Base-by-base conservation (phyloP, 2,888 invertebrate species). In the Drosophila yooni region DNA sequence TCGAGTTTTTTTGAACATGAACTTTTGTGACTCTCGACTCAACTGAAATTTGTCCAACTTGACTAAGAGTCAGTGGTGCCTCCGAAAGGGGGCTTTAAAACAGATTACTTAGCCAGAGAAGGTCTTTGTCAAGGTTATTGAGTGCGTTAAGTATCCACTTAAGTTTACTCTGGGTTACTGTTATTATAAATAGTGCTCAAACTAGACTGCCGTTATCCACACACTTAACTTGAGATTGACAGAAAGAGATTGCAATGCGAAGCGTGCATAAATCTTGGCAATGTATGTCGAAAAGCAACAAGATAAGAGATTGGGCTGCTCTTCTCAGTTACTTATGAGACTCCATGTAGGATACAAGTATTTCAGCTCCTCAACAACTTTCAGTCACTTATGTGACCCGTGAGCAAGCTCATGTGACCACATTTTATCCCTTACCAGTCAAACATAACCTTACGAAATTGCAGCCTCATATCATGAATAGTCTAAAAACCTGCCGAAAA, bases 31-130 rank as follows among this genome's bases (percentile, higher is more conserved):
- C 34, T 53, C 54, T 54, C 54, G 63, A 63, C 76, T 38, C 48
- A 34, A 34, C 70, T 43, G 36, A 25, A 21, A 54, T 60, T 40
- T 60, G 75, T 60, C 51, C 29, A 75, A 65, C 70, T 50, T 53
- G 59, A 51, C 56, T 29, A 18, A 1, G 0, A 40, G 40, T 11
- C 83, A 83, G 68, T 59, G 83, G 83, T 50, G 66, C 67, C 21
- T 56, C 36, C 4, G 6, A 46, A 61, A 51, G 53, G 70, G 70
- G 69, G 15, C 1, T 36, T 21, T 25, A n/a, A 38, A 25, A 33
- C 11, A 51, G 43, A 36, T 69, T 31, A 15, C 13, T 25, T 5
- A 6, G 34, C 0, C 57, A 13, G 13, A 29, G 15, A 66, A 67
- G 67, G 70, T 51, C 70, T 60, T 56, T 61, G 70, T 40, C 71